Evolutionary conservation across 2,113 vertebrate species (phyloP).

Genomic region (Emydocephalus ijimae): DNA sequence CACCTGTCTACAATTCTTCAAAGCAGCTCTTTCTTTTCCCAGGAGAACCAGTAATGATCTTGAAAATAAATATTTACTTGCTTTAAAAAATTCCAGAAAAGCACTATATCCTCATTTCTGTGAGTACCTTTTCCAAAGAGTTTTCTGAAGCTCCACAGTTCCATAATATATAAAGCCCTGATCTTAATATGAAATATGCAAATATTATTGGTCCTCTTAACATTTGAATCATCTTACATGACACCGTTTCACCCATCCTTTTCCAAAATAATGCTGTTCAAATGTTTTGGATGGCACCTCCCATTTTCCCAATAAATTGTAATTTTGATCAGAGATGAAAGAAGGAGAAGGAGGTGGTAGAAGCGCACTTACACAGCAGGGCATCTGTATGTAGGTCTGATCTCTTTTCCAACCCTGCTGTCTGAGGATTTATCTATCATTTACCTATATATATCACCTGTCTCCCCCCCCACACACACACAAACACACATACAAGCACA

Average conservation of each 20-base stretch:
- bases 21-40: not conserved
- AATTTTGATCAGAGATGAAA: not conserved
- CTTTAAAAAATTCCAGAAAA: not conserved
- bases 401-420: not conserved
- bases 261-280: not conserved
- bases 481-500: too few relatives aligned
- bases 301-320: not conserved
- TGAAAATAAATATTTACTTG: not conserved
- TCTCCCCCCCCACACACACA: too few relatives aligned
- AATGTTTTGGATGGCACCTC: not conserved
- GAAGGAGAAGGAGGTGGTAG: not conserved
- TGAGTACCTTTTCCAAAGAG: not conserved
- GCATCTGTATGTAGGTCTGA: not conserved
- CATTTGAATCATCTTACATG: not conserved
- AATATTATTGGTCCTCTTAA: not conserved
- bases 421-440: too few relatives aligned
- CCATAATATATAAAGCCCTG: not conserved
- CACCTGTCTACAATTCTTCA: not conserved
- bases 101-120: not conserved
- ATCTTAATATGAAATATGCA: not conserved
- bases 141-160: not conserved
- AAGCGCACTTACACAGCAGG: not conserved
- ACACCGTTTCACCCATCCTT: not conserved
- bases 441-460: too few relatives aligned
- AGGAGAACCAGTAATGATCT: not conserved